Percentiles rank a stretch among this genome's conserved stretches.
Conservation (phyloP, 2,113 vertebrate species). For the Rana temporaria region DNA sequence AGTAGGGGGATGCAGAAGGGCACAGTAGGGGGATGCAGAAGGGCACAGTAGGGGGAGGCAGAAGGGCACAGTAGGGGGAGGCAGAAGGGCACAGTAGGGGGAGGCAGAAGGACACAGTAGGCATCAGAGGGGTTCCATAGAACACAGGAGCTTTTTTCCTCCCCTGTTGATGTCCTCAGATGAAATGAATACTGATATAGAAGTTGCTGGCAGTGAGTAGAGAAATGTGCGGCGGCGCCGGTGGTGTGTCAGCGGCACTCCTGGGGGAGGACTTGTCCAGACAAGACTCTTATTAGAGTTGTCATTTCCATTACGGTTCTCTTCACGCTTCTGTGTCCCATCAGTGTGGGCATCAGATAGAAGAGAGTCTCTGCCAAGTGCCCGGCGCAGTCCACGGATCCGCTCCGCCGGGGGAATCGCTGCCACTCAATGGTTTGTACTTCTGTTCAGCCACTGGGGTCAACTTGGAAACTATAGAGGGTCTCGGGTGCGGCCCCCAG, state of each 20-base stretch:
- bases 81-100: too few relatives aligned
- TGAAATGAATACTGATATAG: slow-evolving; percentile 79
- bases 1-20: too few relatives aligned
- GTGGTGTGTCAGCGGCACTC: slow-evolving; percentile 81
- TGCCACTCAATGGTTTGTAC: too few relatives aligned
- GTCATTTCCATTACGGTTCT: slow-evolving; percentile 98
- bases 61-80: too few relatives aligned
- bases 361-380: slow-evolving; percentile 52
- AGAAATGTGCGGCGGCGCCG: slow-evolving; percentile 82
- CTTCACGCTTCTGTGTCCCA: slow-evolving; percentile 89
- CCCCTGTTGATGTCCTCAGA: slow-evolving; percentile 72
- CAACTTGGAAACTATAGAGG: too few relatives aligned
- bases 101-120: too few relatives aligned
- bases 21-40: too few relatives aligned
- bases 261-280: slow-evolving; percentile 81
- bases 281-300: slow-evolving; percentile 97
- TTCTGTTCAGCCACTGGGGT: too few relatives aligned
- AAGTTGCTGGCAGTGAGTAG: slow-evolving; percentile 74
- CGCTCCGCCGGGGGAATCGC: background rate
- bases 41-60: too few relatives aligned
- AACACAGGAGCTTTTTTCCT: slow-evolving; percentile 44
- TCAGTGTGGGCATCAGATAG: slow-evolving; percentile 82
- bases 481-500: too few relatives aligned
- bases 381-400: background rate
- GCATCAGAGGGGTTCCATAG: too few relatives aligned